Percentiles rank a stretch among this genome's conserved stretches.
Evolutionary conservation across 1,140 invertebrate genomes (phyloP).

Genomic region (Dreissena polymorpha): DNA sequence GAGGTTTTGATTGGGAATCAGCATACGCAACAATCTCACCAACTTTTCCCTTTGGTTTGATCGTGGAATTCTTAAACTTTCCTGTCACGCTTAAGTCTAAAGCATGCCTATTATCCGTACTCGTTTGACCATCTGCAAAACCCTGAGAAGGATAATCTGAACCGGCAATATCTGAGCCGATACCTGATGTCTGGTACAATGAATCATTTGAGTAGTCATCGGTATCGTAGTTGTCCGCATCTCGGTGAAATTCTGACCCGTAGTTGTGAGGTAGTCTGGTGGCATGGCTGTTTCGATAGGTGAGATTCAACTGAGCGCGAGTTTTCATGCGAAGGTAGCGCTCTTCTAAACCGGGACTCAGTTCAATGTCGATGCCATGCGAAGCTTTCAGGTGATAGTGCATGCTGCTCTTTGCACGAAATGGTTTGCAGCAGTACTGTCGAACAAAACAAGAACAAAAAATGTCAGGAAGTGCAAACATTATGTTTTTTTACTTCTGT

Average conservation of each 20-base stretch:
- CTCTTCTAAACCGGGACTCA: constrained; percentile 74
- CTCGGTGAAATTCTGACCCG: constrained; percentile 39
- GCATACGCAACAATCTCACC: constrained; percentile 33
- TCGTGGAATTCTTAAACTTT: not conserved
- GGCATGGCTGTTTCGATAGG: constrained; percentile 21
- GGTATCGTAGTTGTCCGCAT: constrained; percentile 36
- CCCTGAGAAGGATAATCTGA: constrained; percentile 46
- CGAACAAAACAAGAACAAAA: constrained; percentile 24
- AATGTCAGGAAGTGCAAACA: not conserved
- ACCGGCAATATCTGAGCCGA: constrained; percentile 9
- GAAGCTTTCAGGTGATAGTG: constrained; percentile 74
- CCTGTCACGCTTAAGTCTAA: constrained; percentile 38
- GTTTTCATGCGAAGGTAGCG: constrained; percentile 73
- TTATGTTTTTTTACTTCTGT: not conserved
- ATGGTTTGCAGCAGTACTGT: constrained; percentile 68
- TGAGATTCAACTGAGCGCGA: constrained; percentile 50
- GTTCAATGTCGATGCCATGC: constrained; percentile 72
- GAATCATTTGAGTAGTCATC: constrained; percentile 53
- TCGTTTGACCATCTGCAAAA: constrained; percentile 33
- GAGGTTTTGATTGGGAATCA: constrained; percentile 37
- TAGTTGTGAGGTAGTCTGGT: constrained; percentile 18
- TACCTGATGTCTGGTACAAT: constrained; percentile 42
- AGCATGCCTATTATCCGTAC: constrained; percentile 36
- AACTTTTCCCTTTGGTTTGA: not conserved
- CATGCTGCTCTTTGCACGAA: constrained; percentile 70